Base-by-base conservation (phyloP, 2,888 invertebrate genomes). In the Drosophila buzzatii region DNA sequence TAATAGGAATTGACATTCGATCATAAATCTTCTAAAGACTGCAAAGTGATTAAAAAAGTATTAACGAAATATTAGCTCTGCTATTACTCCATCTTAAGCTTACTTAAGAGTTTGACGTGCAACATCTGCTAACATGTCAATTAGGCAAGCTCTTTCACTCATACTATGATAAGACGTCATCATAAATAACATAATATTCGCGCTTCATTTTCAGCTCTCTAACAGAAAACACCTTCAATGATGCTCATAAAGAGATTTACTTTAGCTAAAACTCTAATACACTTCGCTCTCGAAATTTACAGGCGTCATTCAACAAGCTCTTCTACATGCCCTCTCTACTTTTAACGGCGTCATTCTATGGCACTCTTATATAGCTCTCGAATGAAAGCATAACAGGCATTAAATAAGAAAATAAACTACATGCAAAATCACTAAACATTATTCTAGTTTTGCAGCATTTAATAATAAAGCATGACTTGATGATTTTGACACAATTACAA, bases 401-500 rank as follows among this genome's bases (percentile, higher is more conserved):
- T 39, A 41, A 39, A 59, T 47, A 59, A 37, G n/a, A 49, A 18
- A 52, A 39, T 41, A 20, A 56, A 52, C 57, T 62, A 18, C 51
- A 69, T 58, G 69, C 37, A 45, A 62, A 20, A 20, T 53, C 53
- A 63, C 23, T 45, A 39, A 51, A 63, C 35, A 58, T 33, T 55
- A 37, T 57, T 31, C 31, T 45, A 53, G 12, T 44, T 20, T 49
- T 37, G 35, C 27, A 20, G 37, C 27, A 27, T 39, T 39, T 74
- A 62, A 39, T 20, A 20, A 23, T 35, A 52, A 44, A 67, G 62
- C 65, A 70, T 59, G 59, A 65, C 70, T 79, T 67, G 52, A 52
- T 76, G 49, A 47, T 70, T 59, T 52, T 60, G 59, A 45, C 51
- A 67, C 71, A 76, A 59, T 67, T 76, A 64, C 44, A 55, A 62